Evolutionary conservation across 2,888 invertebrate species (phyloP), one percentile per base, ranked within the genome.

Genomic region (Athetis lepigone): DNA sequence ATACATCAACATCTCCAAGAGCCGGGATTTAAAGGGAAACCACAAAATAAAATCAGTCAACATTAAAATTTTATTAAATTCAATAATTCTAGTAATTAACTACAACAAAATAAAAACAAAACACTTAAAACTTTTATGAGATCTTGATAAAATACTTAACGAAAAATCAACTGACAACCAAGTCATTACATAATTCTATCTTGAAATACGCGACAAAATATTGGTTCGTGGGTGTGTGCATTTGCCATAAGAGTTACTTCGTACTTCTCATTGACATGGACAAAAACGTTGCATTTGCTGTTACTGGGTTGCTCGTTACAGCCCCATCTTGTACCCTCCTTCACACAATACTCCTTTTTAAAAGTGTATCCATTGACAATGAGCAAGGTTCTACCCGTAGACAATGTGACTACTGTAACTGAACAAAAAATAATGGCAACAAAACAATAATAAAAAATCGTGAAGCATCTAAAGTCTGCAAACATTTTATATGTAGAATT

Each of bases 281-380:
- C 83, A 65, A 87, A 92, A 0, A 90, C 92, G 37, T 87, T 84
- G 60, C 92, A 92, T 71, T 90, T 88, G 63, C 66, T 82, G 50
- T 84, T 84, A 16, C 77, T 85, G 4, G 87, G 88, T n/a, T n/a
- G n/a, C 49, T 91, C 92, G 72, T 86, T 89, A 69, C 92, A 92
- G 29, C 83, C 85, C 92, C 92, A 92, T 47, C 61, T 69, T 25
- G 69, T 69, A 36, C 85, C 86, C 25, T 85, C 86, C 4, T 60
- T 36, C n/a, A 85, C 83, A 56, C 82, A 82, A 11, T 83, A 77
- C 54, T 89, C 88, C 55, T 85, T 85, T 67, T 88, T 89, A 78
- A 90, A 92, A n/a, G 88, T 90, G 66, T 92, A 90, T 2, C 92
- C 92, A 62, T 92, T 91, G 54, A 92, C 88, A 64, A 92, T 88